Base-by-base conservation (phyloP, 2,797 vertebrate genomes). In the Ceyx erithaca region DNA sequence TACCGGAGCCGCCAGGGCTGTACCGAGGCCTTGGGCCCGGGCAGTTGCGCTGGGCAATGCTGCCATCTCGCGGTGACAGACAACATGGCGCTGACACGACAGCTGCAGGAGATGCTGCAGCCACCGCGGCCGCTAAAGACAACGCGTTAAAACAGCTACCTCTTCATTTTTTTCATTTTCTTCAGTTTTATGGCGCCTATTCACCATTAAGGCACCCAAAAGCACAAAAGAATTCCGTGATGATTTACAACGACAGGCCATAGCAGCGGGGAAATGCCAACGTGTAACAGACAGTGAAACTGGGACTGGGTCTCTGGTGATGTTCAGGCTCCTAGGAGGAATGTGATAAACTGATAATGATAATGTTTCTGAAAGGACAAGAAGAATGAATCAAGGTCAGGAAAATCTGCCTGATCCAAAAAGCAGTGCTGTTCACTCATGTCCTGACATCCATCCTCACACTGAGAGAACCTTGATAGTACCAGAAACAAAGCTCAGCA, bases 281-380 rank as follows among this genome's bases (percentile, higher is more conserved):
- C n/a, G 21, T 1, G 0, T 17, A 57, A 55, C 0, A 49, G 0
- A 6, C 43, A 62, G 6, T 7, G 0, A 23, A 48, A 63, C 33
- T 33, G 30, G 33, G 52, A 41, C 4, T 0, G 30, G 19, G 18
- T 4, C 61, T 58, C 83, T 35, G 26, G 22, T 21, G 69, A 66
- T 5, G 41, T 48, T 80, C 12, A 1, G 2, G 40, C 40, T 81
- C 48, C 63, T 35, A 41, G 66, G 41, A 90, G 41, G 67, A 84
- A 79, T n/a, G 18, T 61, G 37, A 61, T 86, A 84, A 93, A 67
- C 2, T 31, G 26, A 46, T 84, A 76, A 81, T 30, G 21, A 49
- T 84, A 76, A 81, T 30, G 21, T 59, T 43, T 72, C 68, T 73
- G 61, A 88, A 86, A 80, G 54, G 64, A 33, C 19, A 87, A 40